A percentile compares a stretch with the other conserved stretches of the same genome.
Conservation (phyloP, 2,113 vertebrate genomes). For the Acanthisitta chloris region DNA sequence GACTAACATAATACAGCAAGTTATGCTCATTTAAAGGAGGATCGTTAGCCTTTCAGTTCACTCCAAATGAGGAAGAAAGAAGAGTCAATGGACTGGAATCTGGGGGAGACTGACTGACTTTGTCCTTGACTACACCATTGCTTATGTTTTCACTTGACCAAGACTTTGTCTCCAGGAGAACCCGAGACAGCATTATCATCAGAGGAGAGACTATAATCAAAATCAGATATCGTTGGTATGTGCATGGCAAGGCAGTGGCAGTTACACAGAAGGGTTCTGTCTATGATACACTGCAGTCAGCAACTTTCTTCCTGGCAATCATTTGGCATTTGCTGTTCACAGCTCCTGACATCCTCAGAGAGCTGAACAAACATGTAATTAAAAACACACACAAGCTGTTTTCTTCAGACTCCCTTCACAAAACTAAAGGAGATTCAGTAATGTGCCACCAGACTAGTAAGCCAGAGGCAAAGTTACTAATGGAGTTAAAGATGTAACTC, state of each 20-base stretch:
- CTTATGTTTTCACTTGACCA: constrained; percentile 54
- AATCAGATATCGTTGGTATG: constrained; percentile 53
- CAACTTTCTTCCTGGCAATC: constrained; percentile 44
- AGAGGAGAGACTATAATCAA: constrained; percentile 54
- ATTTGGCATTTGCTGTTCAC: constrained; percentile 52
- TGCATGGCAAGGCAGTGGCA: constrained; percentile 42
- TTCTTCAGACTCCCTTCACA: background rate
- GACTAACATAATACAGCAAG: constrained; percentile 58
- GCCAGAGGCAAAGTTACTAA: background rate
- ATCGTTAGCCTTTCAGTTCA: background rate
- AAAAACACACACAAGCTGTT: background rate
- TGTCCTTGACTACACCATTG: constrained; percentile 52
- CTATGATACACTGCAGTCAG: constrained; percentile 13
- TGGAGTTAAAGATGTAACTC: background rate
- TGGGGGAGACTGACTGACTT: constrained; percentile 32
- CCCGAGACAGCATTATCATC: constrained; percentile 43
- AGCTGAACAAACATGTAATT: constrained; percentile 24
- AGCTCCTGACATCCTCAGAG: constrained; percentile 42
- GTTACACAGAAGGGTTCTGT: constrained; percentile 37
- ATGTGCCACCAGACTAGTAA: background rate
- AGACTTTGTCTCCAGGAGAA: constrained; percentile 45
- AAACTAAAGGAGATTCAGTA: background rate
- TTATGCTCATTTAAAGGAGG: constrained; percentile 20
- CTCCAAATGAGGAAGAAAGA: constrained; percentile 45
- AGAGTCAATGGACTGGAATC: constrained; percentile 47